Evolutionary conservation across 2,113 vertebrate genomes (phyloP).

Genomic region (Junco hyemalis): DNA sequence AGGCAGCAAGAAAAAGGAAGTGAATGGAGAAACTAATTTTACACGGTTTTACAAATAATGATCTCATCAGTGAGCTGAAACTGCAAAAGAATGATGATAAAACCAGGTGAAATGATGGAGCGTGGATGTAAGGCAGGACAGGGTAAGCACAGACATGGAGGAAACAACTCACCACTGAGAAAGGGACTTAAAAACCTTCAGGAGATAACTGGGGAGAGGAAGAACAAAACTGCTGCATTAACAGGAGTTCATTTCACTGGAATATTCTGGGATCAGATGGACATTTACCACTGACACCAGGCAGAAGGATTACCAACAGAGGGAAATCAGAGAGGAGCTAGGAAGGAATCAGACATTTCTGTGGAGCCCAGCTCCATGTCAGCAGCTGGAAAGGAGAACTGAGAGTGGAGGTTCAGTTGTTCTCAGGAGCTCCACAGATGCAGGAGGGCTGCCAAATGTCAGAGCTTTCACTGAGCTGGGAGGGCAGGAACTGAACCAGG

Average conservation of each 20-base stretch:
- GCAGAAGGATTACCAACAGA: background rate
- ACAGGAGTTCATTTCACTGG: background rate
- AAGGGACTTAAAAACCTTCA: background rate
- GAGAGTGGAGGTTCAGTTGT: background rate
- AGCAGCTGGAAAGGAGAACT: conserved; percentile 8
- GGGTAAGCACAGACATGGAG: rapidly evolving
- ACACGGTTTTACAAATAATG: background rate
- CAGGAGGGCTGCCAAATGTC: background rate
- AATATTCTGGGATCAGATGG: background rate
- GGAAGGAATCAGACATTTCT: background rate
- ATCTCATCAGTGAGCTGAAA: background rate
- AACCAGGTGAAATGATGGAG: background rate
- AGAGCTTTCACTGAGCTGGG: rapidly evolving
- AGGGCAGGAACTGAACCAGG: background rate
- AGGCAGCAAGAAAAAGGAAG: background rate
- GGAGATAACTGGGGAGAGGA: background rate
- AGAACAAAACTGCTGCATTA: background rate
- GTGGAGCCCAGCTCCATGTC: background rate
- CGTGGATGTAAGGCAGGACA: background rate
- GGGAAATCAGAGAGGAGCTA: background rate
- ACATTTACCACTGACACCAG: too few relatives aligned
- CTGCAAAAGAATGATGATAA: background rate
- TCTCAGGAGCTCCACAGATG: background rate
- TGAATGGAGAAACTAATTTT: background rate
- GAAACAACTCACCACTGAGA: background rate